Evolutionary conservation across 2,797 vertebrate genomes (phyloP), one percentile per base, ranked within the genome.

Genomic region (Parambassis ranga): DNA sequence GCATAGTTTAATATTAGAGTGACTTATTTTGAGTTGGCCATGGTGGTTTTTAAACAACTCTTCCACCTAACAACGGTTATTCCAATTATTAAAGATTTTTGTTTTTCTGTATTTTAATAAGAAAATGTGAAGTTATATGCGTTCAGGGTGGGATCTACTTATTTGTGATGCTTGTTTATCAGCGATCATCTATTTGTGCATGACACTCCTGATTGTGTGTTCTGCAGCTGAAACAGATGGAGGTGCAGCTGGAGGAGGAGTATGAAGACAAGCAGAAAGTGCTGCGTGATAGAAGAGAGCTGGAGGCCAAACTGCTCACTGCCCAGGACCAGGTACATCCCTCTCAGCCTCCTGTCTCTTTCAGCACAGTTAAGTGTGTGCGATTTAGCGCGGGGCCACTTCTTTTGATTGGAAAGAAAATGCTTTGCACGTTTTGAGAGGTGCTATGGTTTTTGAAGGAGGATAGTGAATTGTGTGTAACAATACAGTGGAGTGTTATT

Each of bases 241-340:
- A 98, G 74, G 88, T 95, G 24, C 97, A 99, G 90, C 91, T 99
- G 74, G 97, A 98, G 84, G 97, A 98, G 73, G 96, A 98, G 62
- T 98, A 98, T 0, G 95, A 98, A 39, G 97, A 98, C 71, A 98
- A 98, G 84, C 97, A 99, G 91, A 98, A 96, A 89, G 95, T 97
- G 19, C 83, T 98, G 62, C 93, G 95, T 49, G 97, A 98, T 79
- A 95, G 93, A 68, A 86, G 97, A 75, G 97, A 99, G 49, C 87
- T 98, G 85, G 97, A 98, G 82, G 90, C 90, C 89, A 97, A 95
- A 85, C 88, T 98, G 42, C 82, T 95, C 4, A 89, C 79, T 0
- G 89, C 94, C 63, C 95, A 95, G 0, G 96, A 99, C 73, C 95
- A 98, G 96, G 97, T 99, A 91, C 24, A 60, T 37, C 50, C 58